Evolutionary conservation across 2,888 invertebrate species (phyloP), one percentile per base, ranked within the genome.

Genomic region (Entomobrya multifasciata): DNA sequence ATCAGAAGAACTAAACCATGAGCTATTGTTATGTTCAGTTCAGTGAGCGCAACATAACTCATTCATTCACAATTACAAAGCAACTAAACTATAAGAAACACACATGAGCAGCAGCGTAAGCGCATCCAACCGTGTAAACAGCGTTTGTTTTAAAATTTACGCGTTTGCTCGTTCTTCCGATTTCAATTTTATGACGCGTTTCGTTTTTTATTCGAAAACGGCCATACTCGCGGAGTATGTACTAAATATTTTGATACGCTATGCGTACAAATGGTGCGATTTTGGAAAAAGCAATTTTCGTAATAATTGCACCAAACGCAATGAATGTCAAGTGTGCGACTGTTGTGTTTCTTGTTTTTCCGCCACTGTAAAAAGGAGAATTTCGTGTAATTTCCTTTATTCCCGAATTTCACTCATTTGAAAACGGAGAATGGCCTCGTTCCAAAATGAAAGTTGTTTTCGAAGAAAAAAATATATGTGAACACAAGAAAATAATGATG

Each of bases 401-500:
- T 30, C 17, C 27, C 62, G 27, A 8, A 10, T 62, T 62, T 62
- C 62, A 62, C 30, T 62, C 62, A 62, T 62, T 49, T 52, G 30
- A 55, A 55, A 74, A 20, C 13, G 8, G 57, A 60, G 55, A 72
- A 81, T 81, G 81, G 81, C 70, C 70, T 57, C 57, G 72, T 81
- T 81, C 81, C 81, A 81, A 81, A 72, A 81, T 70, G 41, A 67
- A 36, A 67, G 20, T 67, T 30, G 36, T 67, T 67, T 67, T 6
- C 15, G 25, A 62, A 15, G n/a, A 30, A 62, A 67, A 67, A 41
- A 10, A 41, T 15, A 60, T 13, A 60, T 6, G 13, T 8, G 10
- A 60, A 60, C 11, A 15, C 62, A 15, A 62, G 15, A 17, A 62
- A 30, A 62, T 62, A 62, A 62, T 62, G 62, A 22, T 67, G 65